Evolutionary conservation across 1,140 invertebrate species (phyloP).

Genomic region (Fopius arisanus): DNA sequence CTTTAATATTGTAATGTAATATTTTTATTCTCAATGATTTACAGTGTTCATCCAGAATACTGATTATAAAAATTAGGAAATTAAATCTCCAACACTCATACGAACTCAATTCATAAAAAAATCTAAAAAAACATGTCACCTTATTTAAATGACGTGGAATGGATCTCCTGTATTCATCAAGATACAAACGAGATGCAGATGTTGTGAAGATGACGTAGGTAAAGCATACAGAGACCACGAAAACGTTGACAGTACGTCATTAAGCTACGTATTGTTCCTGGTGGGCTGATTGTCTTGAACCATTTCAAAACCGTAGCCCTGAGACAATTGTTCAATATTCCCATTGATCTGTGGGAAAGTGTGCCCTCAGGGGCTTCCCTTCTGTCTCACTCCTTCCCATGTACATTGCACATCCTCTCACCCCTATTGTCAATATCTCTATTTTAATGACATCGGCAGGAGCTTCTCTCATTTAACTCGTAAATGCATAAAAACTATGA

Average conservation of each 20-base stretch:
- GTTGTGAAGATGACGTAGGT: constrained; percentile 1
- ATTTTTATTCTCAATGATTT: too few relatives aligned
- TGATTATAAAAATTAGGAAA: too few relatives aligned
- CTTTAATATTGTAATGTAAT: too few relatives aligned
- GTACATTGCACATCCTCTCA: constrained; percentile 32
- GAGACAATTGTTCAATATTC: constrained; percentile 67
- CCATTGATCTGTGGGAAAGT: constrained; percentile 63
- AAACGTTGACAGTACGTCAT: constrained; percentile 61
- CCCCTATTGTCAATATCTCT: constrained; percentile 62
- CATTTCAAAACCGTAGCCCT: constrained; percentile 58
- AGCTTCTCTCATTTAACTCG: background rate
- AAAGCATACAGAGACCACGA: constrained; percentile 40
- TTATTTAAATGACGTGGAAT: background rate
- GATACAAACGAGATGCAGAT: constrained; percentile 21
- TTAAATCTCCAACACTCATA: too few relatives aligned
- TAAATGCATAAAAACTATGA: background rate
- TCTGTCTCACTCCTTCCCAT: constrained; percentile 37
- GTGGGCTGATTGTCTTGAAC: constrained; percentile 62
- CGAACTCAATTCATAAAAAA: too few relatives aligned
- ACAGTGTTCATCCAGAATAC: too few relatives aligned
- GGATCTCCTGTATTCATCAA: background rate
- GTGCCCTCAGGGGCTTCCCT: constrained; percentile 46
- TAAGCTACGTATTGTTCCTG: constrained; percentile 64
- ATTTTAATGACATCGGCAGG: constrained; percentile 63
- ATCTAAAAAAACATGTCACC: too few relatives aligned